phyloP scores from a whole-genome alignment of 2,113 vertebrate species.

The Poecilia latipinna region DNA sequence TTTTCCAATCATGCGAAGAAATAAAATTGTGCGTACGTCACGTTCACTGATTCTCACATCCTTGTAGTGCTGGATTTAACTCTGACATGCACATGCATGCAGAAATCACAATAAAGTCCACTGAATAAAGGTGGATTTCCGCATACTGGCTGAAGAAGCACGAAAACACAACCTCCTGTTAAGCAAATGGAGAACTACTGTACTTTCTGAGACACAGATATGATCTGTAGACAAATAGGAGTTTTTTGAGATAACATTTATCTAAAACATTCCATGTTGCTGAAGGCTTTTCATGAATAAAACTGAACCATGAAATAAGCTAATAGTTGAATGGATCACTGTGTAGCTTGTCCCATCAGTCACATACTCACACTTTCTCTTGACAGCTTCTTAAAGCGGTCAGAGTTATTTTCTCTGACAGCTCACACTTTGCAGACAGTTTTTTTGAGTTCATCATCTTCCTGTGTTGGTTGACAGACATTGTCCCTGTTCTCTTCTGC shows the following conservation, averaged over 20 bases:
- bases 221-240: background rate
- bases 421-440: constrained; percentile 10
- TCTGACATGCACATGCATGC: background rate
- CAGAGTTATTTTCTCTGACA: constrained; percentile 25
- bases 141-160: background rate
- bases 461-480: constrained; percentile 15
- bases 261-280: background rate
- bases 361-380: constrained; percentile 1
- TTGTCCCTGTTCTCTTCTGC: background rate
- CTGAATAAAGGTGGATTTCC: background rate
- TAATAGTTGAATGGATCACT: constrained; percentile 28
- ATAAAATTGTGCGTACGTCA: background rate
- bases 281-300: constrained; percentile 2
- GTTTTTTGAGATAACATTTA: background rate
- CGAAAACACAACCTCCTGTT: background rate
- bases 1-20: background rate
- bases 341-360: constrained; percentile 13
- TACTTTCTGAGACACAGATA: background rate
- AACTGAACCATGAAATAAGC: constrained; percentile 14
- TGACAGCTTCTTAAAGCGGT: constrained; percentile 17
- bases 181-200: background rate
- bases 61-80: background rate
- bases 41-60: background rate
- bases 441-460: constrained; percentile 18
- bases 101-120: background rate